Conservation (phyloP, 1,140 invertebrate genomes). For the Trichonephila inaurata region DNA sequence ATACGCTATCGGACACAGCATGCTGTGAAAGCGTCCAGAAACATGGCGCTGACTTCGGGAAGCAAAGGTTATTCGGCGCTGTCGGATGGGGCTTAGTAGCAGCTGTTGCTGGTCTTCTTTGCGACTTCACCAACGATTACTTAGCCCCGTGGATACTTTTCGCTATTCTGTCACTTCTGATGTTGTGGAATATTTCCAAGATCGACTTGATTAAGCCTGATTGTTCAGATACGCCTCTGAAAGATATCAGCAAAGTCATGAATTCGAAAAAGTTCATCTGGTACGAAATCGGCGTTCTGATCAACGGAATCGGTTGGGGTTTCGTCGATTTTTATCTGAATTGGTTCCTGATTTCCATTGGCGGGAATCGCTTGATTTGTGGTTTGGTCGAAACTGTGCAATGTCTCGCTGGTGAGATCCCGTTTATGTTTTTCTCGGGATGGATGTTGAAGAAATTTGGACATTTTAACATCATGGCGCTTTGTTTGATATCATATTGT, state of each 20-base stretch:
- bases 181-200: conserved; percentile 82
- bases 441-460: conserved; percentile 90
- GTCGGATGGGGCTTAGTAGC: conserved; percentile 77
- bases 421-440: conserved; percentile 92
- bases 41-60: conserved; percentile 84
- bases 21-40: conserved; percentile 68
- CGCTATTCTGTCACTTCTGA: conserved; percentile 82
- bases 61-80: conserved; percentile 88
- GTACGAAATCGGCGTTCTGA: conserved; percentile 18
- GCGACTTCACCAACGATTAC: conserved; percentile 79
- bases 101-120: conserved; percentile 56
- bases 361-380: neutral
- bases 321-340: conserved; percentile 31
- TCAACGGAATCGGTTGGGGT: conserved; percentile 30
- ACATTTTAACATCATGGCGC: conserved; percentile 89
- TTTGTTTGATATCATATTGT: conserved; percentile 89
- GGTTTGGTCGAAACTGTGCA: conserved; percentile 81
- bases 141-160: conserved; percentile 84
- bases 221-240: conserved; percentile 66
- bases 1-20: conserved; percentile 77
- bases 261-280: conserved; percentile 81
- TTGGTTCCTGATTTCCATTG: conserved; percentile 32
- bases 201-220: conserved; percentile 47
- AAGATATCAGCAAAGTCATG: conserved; percentile 84
- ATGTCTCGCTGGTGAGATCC: conserved; percentile 91